phyloP scores from a whole-genome alignment of 2,888 invertebrate genomes.

The Sepiola atlantica region DNA sequence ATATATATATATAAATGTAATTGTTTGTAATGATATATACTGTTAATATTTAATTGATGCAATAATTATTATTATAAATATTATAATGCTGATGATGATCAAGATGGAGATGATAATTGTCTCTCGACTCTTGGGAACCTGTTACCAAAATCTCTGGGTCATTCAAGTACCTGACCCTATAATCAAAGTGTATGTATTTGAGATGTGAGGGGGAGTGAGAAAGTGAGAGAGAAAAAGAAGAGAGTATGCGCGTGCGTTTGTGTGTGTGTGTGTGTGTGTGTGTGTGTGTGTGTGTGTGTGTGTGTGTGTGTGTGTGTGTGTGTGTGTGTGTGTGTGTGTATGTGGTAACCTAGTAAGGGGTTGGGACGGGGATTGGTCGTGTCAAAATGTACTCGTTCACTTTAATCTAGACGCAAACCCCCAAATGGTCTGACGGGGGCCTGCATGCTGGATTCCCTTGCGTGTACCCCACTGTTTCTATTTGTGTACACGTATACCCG shows the following conservation, averaged over 20 bases:
- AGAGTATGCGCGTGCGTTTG: background rate
- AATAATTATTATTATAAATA: background rate
- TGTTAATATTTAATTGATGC: background rate
- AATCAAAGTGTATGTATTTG: slow-evolving; percentile 1
- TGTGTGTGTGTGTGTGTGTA: background rate
- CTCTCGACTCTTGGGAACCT: background rate
- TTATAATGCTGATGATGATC: background rate
- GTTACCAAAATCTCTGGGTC: background rate
- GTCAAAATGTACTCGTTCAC: too few relatives aligned
- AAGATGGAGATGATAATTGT: background rate
- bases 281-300: background rate
- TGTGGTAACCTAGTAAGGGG: too few relatives aligned
- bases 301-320: background rate
- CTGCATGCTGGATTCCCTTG: too few relatives aligned
- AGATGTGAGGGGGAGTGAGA: background rate
- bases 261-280: background rate
- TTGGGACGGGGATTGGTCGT: too few relatives aligned
- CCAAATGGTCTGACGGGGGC: too few relatives aligned
- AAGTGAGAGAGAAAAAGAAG: too few relatives aligned
- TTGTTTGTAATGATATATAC: background rate
- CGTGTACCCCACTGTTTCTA: too few relatives aligned
- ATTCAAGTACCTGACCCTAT: background rate
- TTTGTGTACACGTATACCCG: too few relatives aligned
- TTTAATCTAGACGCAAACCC: too few relatives aligned
- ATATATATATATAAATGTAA: background rate